Conservation (phyloP, 2,888 invertebrate genomes). For the Pristionchus maxplancki region DNA sequence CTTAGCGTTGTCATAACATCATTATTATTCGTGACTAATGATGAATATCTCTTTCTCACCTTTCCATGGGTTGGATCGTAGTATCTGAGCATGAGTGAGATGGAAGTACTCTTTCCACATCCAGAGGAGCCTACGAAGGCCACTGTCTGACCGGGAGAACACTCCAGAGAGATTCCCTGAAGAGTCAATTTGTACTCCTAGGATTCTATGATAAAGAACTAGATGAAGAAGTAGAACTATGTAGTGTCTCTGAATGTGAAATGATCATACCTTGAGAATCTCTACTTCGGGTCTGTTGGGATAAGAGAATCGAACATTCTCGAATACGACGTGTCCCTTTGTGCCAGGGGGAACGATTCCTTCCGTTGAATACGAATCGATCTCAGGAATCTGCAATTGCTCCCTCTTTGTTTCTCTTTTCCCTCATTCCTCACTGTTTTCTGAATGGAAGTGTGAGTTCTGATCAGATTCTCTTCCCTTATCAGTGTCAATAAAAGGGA, state of each 20-base stretch:
- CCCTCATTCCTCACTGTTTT: neutral
- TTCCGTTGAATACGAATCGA: conserved; percentile 67
- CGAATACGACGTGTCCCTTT: conserved; percentile 79
- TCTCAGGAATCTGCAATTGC: conserved; percentile 64
- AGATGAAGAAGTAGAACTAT: too few species aligned
- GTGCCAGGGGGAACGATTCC: conserved; percentile 78
- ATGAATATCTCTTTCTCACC: conserved; percentile 23
- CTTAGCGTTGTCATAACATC: neutral
- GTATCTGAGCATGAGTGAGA: conserved; percentile 70
- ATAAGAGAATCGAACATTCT: conserved; percentile 79
- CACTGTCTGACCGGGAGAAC: conserved; percentile 69
- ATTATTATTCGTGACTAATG: neutral
- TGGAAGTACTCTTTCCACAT: conserved; percentile 70
- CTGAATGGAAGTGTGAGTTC: neutral
- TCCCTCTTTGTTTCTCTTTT: neutral
- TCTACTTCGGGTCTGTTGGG: conserved; percentile 79
- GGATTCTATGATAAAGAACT: too few species aligned
- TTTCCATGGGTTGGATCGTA: conserved; percentile 67
- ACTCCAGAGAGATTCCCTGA: conserved; percentile 65
- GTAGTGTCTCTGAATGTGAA: too few species aligned
- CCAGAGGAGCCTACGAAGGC: conserved; percentile 73
- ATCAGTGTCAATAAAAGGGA: conserved; percentile 27
- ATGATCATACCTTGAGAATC: conserved; percentile 68
- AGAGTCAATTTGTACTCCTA: neutral
- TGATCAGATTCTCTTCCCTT: conserved; percentile 1